These are phyloP conservation scores for Brachyrhaphis roseni DNA, from an alignment of 2,797 vertebrate genomes.

Conservation along the genomic window DNA sequence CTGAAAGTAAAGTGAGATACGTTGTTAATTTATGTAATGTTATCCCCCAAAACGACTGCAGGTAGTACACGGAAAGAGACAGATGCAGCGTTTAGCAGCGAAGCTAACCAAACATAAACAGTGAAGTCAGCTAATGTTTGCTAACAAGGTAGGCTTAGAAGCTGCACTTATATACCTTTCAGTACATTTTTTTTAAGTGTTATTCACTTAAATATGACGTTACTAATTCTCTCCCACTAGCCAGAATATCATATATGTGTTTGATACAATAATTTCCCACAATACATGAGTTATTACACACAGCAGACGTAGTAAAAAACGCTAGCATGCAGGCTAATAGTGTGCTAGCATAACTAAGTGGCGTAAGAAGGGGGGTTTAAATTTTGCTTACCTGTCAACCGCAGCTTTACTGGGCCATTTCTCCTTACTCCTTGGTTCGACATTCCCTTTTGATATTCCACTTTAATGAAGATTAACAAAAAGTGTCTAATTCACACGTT, in stretches of 20 bases:
- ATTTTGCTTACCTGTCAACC: conserved; percentile 92
- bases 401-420: conserved; percentile 97
- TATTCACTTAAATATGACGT: neutral
- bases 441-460: conserved; percentile 85
- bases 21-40: neutral
- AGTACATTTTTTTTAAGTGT: neutral
- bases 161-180: neutral
- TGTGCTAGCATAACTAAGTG: conserved; percentile 47
- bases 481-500: conserved; percentile 61
- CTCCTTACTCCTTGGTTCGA: conserved; percentile 95
- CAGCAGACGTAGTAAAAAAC: conserved; percentile 31
- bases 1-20: neutral
- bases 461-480: conserved; percentile 53
- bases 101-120: conserved; percentile 12
- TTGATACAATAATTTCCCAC: neutral
- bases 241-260: rapidly evolving
- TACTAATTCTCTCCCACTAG: neutral
- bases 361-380: conserved; percentile 56
- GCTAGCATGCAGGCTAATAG: conserved; percentile 62
- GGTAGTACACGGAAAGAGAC: neutral
- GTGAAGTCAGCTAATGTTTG: conserved; percentile 37
- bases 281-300: neutral
- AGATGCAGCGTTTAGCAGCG: neutral
- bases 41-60: neutral
- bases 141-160: conserved; percentile 35